These are phyloP conservation scores for Gallinago stenura DNA, from an alignment of 2,797 vertebrate species.

Conservation along the genomic window DNA sequence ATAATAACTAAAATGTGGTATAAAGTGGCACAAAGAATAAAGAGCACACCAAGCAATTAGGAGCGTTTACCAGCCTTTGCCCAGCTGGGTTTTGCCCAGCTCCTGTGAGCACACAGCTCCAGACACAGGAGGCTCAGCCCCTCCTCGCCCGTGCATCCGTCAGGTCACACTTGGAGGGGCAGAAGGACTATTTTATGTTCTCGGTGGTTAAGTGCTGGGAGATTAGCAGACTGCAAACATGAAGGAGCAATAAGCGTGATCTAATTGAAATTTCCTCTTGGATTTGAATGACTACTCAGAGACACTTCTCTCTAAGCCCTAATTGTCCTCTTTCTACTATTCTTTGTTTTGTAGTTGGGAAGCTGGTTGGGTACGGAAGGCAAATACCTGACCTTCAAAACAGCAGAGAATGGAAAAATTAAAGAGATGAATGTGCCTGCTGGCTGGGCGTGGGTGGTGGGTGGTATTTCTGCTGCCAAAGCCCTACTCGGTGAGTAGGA, in stretches of 20 bases:
- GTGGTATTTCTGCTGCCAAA: conserved; percentile 51
- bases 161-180: background rate
- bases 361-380: background rate
- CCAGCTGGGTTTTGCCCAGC: fast-evolving
- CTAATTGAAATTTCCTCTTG: conserved; percentile 13
- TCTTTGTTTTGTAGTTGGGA: background rate
- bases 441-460: background rate
- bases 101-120: fast-evolving
- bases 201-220: background rate
- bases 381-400: background rate
- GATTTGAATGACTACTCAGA: conserved; percentile 7
- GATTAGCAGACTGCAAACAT: background rate
- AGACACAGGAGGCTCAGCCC: background rate
- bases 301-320: background rate
- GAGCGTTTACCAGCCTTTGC: background rate
- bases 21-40: background rate
- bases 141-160: background rate
- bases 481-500: background rate
- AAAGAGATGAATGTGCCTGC: background rate
- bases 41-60: background rate
- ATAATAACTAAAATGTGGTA: background rate
- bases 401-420: background rate
- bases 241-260: background rate
- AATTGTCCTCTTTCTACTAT: background rate
- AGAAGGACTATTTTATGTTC: fast-evolving